Evolutionary conservation across 2,113 vertebrate genomes (phyloP), one percentile per base, ranked within the genome.

Genomic region (Cygnus buccinator): DNA sequence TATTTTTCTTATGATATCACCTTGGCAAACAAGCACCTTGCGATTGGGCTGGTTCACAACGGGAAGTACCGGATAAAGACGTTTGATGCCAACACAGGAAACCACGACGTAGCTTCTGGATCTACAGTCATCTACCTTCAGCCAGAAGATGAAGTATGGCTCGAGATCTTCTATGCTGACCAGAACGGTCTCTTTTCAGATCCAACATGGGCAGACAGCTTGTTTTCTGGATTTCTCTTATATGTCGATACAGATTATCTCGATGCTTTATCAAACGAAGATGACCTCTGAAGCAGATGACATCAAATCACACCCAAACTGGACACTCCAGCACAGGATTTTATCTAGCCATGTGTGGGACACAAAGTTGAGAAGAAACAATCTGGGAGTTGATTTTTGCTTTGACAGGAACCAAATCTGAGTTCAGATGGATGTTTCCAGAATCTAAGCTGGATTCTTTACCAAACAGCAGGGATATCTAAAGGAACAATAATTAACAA

Each of bases 1-100:
- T 99, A 99, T 81, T 99, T 99, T 97, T 99, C 99, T 54, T 99
- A 99, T 39, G 99, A 99, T 37, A 99, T 99, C 96, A 99, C 99
- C 2, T 97, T 99, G 95, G 99, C 99, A 81, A 99, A 99, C 93
- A 99, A 99, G 93, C 99, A 99, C n/a, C 97, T 99, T 94, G 99
- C 99, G 0, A 99, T 99, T 6, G 98, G 98, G 26, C 97, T 99
- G 80, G 99, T 99, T 70, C 99, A 99, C 92, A 99, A 99, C 0
- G 99, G 99, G 11, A 98, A 99, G 94, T 99, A 98, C 96, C 98
- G 98, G 58, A 99, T 99, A 97, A 99, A 99, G 97, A 99, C 99
- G 12, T 99, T 99, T 10, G 99, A 99, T 1, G 99, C 99, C 1
- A 99, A 99, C 98, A 99, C 99, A 0, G 99, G 99, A 44, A 99